A percentile compares a stretch with the other conserved stretches of the same genome.
Conservation (phyloP, 2,113 vertebrate species). For the Pachyramphus minor region DNA sequence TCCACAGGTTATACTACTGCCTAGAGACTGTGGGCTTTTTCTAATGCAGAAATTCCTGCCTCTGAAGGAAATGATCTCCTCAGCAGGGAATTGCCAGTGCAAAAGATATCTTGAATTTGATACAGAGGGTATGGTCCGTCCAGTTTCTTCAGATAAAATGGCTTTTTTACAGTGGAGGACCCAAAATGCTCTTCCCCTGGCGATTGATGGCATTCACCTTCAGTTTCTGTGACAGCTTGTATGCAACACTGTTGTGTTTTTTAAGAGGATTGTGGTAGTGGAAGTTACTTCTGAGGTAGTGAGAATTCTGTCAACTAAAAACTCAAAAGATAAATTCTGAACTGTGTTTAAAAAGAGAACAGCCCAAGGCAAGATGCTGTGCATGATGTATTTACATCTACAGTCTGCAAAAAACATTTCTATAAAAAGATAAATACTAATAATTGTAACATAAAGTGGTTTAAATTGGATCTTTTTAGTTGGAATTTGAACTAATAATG, state of each 20-base stretch:
- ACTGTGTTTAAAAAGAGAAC: neutral
- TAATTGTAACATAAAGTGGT: neutral
- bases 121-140: slow-evolving; percentile 57
- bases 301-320: neutral
- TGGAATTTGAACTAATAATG: neutral
- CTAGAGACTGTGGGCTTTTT: slow-evolving; percentile 62
- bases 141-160: slow-evolving; percentile 62
- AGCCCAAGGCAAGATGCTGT: neutral
- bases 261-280: neutral
- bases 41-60: slow-evolving; percentile 66
- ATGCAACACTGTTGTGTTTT: neutral
- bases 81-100: slow-evolving; percentile 62
- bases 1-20: slow-evolving; percentile 65
- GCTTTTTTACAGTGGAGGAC: slow-evolving; percentile 57
- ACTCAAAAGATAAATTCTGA: neutral
- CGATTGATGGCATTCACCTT: slow-evolving; percentile 23
- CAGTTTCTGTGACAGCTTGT: slow-evolving; percentile 19
- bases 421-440: neutral
- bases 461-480: neutral
- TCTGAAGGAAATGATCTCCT: slow-evolving; percentile 64
- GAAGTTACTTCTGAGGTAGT: neutral
- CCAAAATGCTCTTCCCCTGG: slow-evolving; percentile 51
- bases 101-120: slow-evolving; percentile 68
- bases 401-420: neutral
- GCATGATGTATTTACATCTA: neutral